Conservation (phyloP, 2,797 vertebrate species). For the Meriones psammophilus region DNA sequence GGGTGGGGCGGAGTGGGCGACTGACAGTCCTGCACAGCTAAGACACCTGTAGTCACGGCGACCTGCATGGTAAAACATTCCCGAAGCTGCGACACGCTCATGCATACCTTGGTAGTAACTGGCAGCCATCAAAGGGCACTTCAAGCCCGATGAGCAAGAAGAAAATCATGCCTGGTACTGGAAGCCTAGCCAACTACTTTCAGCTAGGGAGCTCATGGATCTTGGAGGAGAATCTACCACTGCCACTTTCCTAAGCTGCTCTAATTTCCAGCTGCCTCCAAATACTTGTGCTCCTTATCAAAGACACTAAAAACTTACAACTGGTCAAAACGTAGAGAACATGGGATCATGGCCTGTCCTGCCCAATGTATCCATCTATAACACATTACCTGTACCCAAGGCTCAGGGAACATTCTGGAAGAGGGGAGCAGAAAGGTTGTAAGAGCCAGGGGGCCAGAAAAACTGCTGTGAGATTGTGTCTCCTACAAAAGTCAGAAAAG, state of each 20-base stretch:
- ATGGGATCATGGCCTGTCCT: background rate
- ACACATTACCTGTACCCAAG: background rate
- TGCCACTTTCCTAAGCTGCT: background rate
- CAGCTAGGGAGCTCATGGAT: background rate
- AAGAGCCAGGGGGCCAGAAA: background rate
- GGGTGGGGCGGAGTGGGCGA: background rate
- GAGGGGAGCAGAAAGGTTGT: background rate
- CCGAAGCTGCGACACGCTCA: background rate
- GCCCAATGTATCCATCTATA: background rate
- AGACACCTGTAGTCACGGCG: background rate
- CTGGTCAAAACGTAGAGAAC: background rate
- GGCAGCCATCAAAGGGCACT: background rate
- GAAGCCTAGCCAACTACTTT: background rate
- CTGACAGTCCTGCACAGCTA: background rate
- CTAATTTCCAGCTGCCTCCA: background rate
- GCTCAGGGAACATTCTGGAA: background rate
- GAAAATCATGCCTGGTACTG: background rate
- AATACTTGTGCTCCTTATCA: background rate
- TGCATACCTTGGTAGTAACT: background rate
- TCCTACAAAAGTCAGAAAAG: background rate
- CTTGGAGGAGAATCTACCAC: background rate
- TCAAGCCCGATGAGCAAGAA: background rate
- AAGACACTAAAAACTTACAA: background rate
- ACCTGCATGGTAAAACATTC: background rate
- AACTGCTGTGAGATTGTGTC: background rate